Evolutionary conservation across 53 echinoderm and acorn worm species (phyloP), one percentile per base, ranked within the genome.

Genomic region (Antedon mediterranea): DNA sequence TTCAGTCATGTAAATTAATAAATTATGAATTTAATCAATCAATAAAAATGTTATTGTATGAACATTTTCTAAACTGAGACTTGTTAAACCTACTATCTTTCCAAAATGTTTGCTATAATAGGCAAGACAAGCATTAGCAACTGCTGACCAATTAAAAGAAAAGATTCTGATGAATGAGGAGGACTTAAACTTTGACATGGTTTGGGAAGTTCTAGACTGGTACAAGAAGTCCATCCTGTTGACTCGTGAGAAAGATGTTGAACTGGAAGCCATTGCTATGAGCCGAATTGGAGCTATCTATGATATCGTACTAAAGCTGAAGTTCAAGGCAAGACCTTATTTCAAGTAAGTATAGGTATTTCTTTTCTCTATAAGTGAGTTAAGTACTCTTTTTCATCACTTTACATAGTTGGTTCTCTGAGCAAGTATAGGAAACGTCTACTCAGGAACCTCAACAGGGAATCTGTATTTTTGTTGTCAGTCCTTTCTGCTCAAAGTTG

Each of bases 251-350:
- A 83, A 77, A 32, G 78, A 77, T 43, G 14, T 77, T 41, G 83
- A 83, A 33, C 83, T 77, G 37, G 83, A 83, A 32, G 83, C 83
- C 33, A 83, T 83, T 30, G 83, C 83, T 72, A 77, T 72, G 71
- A 83, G 77, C 30, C 72, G 83, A 28, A 43, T 83, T 29, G 83
- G 78, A 3, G 30, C 31, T 6, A 73, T 77, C 23, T 83, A 72
- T 77, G 83, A 78, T 11, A 57, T 13, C 57, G 23, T 57, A 6
- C 57, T 57, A 18, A 57, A 57, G 26, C 23, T 57, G 20, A 57
- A 23, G 57, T 57, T 23, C 20, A 57, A 57, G 23, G 57, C 57
- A 8, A 57, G 57, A 57, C 57, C 57, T 2, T 57, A 57, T 57
- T 57, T 57, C 23, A 57, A 57, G 57, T 57, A 57, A 57, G 57